Conservation (phyloP, 2,113 vertebrate genomes). For the Myanophis thanlyinensis region DNA sequence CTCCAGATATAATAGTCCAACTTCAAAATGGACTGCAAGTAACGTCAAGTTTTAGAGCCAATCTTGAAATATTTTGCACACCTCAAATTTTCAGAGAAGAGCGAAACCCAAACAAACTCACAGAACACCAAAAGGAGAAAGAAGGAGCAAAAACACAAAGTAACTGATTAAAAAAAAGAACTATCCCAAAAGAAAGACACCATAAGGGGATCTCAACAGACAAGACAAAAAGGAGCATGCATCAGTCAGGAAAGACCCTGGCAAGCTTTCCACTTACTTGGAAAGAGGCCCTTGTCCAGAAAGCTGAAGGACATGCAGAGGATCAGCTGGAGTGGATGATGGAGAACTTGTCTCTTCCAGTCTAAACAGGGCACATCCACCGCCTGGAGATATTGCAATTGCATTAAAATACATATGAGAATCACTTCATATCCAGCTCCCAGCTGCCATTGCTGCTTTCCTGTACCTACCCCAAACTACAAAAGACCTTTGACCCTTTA, state of each 20-base stretch:
- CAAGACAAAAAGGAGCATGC: too few species aligned
- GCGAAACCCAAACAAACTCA: neutral
- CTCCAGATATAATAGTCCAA: neutral
- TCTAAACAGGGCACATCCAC: conserved; percentile 7
- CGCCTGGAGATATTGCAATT: conserved; percentile 36
- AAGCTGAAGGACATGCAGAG: conserved; percentile 84
- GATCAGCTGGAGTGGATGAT: conserved; percentile 76
- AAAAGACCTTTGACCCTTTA: neutral
- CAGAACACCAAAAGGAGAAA: neutral
- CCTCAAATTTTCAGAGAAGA: neutral
- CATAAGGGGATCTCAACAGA: neutral
- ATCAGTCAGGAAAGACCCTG: neutral
- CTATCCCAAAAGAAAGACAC: neutral
- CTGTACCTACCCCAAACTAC: neutral
- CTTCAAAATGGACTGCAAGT: neutral
- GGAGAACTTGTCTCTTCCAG: conserved; percentile 66
- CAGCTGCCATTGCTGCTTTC: too few species aligned
- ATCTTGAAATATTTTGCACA: neutral
- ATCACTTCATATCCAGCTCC: neutral
- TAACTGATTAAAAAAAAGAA: neutral
- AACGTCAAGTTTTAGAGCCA: neutral
- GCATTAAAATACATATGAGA: neutral
- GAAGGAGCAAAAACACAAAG: neutral
- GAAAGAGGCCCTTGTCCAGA: conserved; percentile 85
- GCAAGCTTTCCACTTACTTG: conserved; percentile 72